Percentiles rank a stretch among this genome's conserved stretches.
Conservation (phyloP, 2,113 vertebrate genomes). For the Madoqua kirkii region DNA sequence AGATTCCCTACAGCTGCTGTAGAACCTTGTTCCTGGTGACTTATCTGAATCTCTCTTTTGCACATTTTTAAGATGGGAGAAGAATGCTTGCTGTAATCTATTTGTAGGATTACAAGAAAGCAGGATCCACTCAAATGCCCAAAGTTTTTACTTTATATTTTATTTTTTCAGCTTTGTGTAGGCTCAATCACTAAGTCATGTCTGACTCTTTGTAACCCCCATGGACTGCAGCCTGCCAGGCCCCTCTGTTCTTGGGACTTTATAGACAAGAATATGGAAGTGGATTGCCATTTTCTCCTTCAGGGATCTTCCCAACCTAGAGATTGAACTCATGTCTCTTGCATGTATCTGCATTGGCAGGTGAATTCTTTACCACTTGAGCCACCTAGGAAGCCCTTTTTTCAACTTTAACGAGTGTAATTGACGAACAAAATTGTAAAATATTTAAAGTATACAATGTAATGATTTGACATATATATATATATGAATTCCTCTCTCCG, state of each 20-base stretch:
- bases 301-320: not conserved
- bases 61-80: not conserved
- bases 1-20: accelerated
- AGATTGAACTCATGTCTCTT: not conserved
- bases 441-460: not conserved
- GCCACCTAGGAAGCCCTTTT: not conserved
- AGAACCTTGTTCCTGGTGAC: too few species aligned
- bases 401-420: not conserved
- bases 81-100: not conserved
- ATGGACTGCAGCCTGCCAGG: not conserved
- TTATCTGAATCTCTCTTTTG: not conserved
- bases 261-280: not conserved
- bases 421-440: not conserved
- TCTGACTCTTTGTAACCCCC: not conserved
- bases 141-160: not conserved
- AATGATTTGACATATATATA: not conserved
- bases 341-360: not conserved
- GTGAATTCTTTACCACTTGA: not conserved
- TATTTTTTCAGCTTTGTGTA: not conserved
- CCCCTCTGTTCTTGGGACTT: not conserved
- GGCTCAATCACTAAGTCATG: not conserved
- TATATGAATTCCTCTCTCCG: not conserved
- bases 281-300: not conserved
- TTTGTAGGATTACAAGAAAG: not conserved
- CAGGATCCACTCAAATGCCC: not conserved